Conservation (phyloP, 1,140 invertebrate species). For the Wiebesia pumilae region DNA sequence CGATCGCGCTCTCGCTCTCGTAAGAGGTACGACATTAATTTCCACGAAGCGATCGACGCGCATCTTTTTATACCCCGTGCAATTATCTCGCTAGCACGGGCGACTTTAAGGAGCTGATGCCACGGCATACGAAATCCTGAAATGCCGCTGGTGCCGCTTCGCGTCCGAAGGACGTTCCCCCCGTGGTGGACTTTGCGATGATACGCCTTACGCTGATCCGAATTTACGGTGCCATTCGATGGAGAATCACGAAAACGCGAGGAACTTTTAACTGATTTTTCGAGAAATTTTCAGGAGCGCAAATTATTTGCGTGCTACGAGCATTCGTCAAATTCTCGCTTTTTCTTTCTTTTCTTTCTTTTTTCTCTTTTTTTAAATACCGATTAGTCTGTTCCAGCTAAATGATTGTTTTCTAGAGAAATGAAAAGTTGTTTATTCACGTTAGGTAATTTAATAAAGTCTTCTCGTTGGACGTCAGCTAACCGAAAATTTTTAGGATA, state of each 20-base stretch:
- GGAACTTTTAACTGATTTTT: not conserved
- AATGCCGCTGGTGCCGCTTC: not conserved
- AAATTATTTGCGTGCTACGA: conserved; percentile 1
- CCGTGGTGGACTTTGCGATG: too few relatives aligned
- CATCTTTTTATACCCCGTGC: not conserved
- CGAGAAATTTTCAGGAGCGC: not conserved
- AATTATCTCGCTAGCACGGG: not conserved
- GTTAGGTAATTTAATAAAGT: not conserved
- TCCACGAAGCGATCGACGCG: not conserved
- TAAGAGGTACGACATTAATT: not conserved
- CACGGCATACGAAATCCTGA: not conserved
- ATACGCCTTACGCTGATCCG: not conserved
- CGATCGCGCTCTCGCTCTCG: not conserved
- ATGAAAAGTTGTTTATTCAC: not conserved
- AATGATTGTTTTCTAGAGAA: not conserved
- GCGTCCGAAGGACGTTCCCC: not conserved
- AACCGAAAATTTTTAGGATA: too few relatives aligned
- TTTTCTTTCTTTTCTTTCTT: too few relatives aligned
- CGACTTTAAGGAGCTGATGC: not conserved
- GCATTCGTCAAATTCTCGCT: not conserved
- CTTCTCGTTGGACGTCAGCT: too few relatives aligned
- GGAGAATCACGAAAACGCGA: not conserved
- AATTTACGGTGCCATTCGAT: conserved; percentile 23
- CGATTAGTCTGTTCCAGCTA: not conserved
- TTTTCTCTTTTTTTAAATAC: not conserved